Evolutionary conservation across 2,113 vertebrate species (phyloP), one percentile per base, ranked within the genome.

Genomic region (Suncus etruscus): DNA sequence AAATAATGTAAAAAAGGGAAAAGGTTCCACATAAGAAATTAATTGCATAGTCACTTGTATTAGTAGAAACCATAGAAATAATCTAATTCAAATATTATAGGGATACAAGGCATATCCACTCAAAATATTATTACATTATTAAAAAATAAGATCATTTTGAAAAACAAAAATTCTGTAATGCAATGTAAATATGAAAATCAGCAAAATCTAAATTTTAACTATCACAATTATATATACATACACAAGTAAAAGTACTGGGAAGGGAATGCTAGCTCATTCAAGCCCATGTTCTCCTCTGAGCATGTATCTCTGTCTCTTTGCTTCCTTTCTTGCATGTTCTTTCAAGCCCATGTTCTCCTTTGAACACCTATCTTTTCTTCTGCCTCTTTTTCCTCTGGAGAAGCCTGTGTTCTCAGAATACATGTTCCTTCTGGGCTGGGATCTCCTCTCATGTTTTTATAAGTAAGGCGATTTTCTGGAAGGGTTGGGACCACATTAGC

Each of bases 1-100:
- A 90, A 95, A 91, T 63, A 76, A 90, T 74, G 84, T 68, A 77
- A 91, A 92, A 69, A 85, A 89, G 93, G 65, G 54, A 58, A 68
- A 75, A 95, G 84, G 32, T 22, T n/a, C n/a, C 45, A 7, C 80
- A 84, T 8, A 91, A 95, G 82, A 76, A 66, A 85, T 32, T 75
- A 65, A 32, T 32, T 58, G 20, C 70, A 45, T 24, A 22, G 25
- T 69, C 68, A 72, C 73, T 87, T 76, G 18, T 31, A 79, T 87
- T 24, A 89, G 32, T 66, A 50, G 87, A 82, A 80, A 73, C 88
- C 78, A 79, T 73, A 83, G 91, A 86, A 79, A 88, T 76, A 86
- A 63, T 80, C 80, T 88, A 31, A 82, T 20, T 25, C 70, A 81
- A 73, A 63, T 63, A 39, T 79, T 22, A 75, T 8, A 31, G 31